Conservation (phyloP, 35 echinoderm and acorn worm species). For the Strongylocentrotus purpuratus region DNA sequence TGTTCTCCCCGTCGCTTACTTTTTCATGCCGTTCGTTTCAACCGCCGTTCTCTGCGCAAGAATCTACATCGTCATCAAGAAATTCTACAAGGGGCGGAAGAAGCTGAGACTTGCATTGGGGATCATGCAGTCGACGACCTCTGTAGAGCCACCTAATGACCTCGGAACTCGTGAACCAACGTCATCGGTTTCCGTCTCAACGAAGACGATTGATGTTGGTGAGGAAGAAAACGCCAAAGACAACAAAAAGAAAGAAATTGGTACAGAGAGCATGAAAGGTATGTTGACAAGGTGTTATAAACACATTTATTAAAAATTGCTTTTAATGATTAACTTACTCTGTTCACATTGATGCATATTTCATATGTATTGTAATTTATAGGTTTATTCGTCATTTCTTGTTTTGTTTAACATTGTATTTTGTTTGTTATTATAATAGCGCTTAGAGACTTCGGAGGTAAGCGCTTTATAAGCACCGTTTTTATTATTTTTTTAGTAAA, state of each 20-base stretch:
- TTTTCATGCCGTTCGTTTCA: neutral
- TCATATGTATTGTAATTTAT: too few species aligned
- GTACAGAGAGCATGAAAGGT: neutral
- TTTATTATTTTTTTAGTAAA: too few species aligned
- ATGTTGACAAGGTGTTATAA: neutral
- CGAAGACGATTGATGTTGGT: neutral
- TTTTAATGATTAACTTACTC: too few species aligned
- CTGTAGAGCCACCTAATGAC: neutral
- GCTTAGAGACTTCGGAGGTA: too few species aligned
- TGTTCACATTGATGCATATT: too few species aligned
- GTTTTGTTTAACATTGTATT: too few species aligned
- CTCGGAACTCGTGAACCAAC: neutral
- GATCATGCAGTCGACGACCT: neutral
- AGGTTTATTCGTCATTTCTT: too few species aligned
- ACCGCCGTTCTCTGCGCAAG: neutral
- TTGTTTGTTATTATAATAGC: too few species aligned
- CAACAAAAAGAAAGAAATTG: neutral
- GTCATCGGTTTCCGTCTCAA: neutral
- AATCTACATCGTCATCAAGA: conserved; percentile 18
- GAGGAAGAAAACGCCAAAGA: neutral
- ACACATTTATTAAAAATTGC: too few species aligned
- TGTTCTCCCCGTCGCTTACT: neutral
- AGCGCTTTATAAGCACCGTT: too few species aligned
- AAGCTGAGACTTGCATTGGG: neutral
- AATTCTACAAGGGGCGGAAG: neutral